Evolutionary conservation across 2,888 invertebrate species (phyloP), one percentile per base, ranked within the genome.

Genomic region (Argyresthia goedartella): DNA sequence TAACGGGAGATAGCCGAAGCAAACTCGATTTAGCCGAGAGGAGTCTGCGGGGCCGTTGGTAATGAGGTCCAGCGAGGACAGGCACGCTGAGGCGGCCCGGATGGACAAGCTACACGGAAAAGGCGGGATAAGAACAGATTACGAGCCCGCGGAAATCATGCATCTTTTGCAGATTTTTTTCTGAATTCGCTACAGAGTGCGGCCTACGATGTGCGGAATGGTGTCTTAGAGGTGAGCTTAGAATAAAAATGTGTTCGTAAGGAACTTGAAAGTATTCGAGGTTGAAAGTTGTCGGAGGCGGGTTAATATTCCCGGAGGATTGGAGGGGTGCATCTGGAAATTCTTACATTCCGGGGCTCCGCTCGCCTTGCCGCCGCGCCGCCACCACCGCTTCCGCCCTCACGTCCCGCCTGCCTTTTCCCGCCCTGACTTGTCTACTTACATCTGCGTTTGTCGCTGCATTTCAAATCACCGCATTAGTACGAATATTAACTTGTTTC

Each of bases 21-120:
- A 39, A 49, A 49, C 49, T 39, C 41, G 47, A 41, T 49, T 49
- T 49, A 49, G 39, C 36, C 13, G 39, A 44, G 51, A 4, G 25
- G 25, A 25, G 25, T 25, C 25, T 25, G 25, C 25, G 25, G 25
- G 25, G 2, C 25, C 25, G 25, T 25, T 6, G 6, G 25, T 25
- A 25, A 61, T n/a, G 46, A 46, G 59, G 56, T 60, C 25, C n/a
- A n/a, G 16, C 25, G 46, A 25, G 48, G 34, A 10, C 48, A 8
- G 13, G 3, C 13, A 11, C 9, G 14, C 4, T 13, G 13, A 15
- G 10, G 4, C 14, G 25, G 41, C 50, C 50, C 9, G 52, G 51
- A 50, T 44, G 45, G 34, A 25, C 43, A 55, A 47, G 57, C 55
- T 62, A 81, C 81, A 81, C 58, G 74, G 65, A 80, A 81, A 73